Evolutionary conservation across 35 echinoderm and acorn worm species (phyloP), one percentile per base, ranked within the genome.

Genomic region (Stichopus chloronotus): DNA sequence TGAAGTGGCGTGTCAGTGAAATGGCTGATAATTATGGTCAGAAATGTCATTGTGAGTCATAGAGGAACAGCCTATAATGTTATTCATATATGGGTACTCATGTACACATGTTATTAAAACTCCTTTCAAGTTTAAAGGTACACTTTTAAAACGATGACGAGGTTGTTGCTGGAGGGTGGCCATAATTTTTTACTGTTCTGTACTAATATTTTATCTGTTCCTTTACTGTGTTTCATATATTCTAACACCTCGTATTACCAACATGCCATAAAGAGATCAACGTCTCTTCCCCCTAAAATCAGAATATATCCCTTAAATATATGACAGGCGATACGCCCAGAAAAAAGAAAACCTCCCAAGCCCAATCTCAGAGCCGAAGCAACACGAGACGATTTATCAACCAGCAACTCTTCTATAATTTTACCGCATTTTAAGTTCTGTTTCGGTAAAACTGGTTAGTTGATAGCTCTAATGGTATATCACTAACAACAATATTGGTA

Each of bases 201-300:
- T 85, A 57, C 55, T 85, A 85, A 85, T 56, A 85, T 85, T 85
- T 85, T 85, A 85, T 85, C 82, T 55, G 54, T 58, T 17, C 57
- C 55, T 85, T 58, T 16, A 19, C 57, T 85, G 82, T n/a, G 57
- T 53, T 83, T 52, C 22, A 74, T 85, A 85, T 56, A 19, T 85
- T 85, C 8, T 85, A 30, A 85, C 82, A 85, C 82, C 82, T 85
- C 82, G 17, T 57, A 59, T 59, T 55, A 74, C 69, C 22, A 58
- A 25, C 82, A 85, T 78, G 17, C 24, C 82, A 21, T 85, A 20
- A 55, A 85, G 82, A 56, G 55, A 85, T 85, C 17, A 23, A 6
- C 9, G 56, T 58, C 21, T 85, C 30, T 43, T 43, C 30, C 82
- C 82, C 82, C 25, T 58, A 16, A 16, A 85, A 21, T 8, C 17